A percentile compares a stretch with the other conserved stretches of the same genome.
Conservation (phyloP, 2,888 invertebrate genomes). For the Pyrgus malvae region DNA sequence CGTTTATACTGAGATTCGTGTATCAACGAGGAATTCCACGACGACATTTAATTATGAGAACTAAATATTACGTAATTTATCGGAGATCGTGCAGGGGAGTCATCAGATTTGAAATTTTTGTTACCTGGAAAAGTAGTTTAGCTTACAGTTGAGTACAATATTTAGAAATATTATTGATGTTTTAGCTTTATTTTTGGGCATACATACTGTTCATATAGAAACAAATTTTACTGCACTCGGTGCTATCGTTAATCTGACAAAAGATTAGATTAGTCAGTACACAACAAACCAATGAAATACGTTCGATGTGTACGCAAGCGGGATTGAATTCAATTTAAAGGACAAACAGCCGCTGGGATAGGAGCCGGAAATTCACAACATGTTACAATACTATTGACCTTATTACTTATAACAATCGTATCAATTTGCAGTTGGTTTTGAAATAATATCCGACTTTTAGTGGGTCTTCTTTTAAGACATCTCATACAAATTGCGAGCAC, state of each 20-base stretch:
- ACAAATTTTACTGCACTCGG: neutral
- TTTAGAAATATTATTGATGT: too few species aligned
- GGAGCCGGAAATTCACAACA: slow-evolving; percentile 8
- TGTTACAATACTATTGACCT: slow-evolving; percentile 8
- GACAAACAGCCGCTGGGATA: slow-evolving; percentile 7
- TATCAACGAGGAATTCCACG: slow-evolving; percentile 12
- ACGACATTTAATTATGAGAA: slow-evolving; percentile 2
- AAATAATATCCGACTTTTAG: neutral
- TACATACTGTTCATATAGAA: slow-evolving; percentile 1
- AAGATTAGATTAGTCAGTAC: slow-evolving; percentile 2
- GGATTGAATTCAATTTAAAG: slow-evolving; percentile 4
- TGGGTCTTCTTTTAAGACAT: neutral
- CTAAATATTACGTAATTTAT: slow-evolving; percentile 7
- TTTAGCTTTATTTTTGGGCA: neutral
- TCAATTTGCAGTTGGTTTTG: neutral
- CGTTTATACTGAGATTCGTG: slow-evolving; percentile 26
- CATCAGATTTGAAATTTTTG: neutral
- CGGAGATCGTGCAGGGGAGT: neutral
- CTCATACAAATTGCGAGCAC: slow-evolving; percentile 1
- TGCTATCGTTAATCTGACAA: neutral
- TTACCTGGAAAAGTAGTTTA: too few species aligned
- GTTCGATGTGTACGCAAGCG: neutral
- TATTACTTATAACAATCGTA: neutral
- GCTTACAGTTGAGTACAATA: too few species aligned
- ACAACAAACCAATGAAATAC: slow-evolving; percentile 1